Evolutionary conservation across 2,797 vertebrate genomes (phyloP).

Genomic region (Chelon labrosus): DNA sequence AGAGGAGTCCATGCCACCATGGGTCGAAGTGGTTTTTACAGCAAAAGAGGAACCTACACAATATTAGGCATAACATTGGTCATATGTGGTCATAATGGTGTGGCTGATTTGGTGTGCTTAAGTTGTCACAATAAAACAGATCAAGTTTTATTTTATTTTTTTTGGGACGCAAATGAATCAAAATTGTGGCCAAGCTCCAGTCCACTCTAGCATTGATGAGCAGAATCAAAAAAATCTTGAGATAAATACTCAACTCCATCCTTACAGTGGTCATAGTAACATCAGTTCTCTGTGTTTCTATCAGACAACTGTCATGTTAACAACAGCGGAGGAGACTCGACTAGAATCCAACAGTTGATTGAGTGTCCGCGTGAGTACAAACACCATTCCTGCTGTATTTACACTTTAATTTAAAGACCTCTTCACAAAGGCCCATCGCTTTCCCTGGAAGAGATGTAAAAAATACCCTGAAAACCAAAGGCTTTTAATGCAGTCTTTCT

Average conservation of each 20-base stretch:
- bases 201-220: constrained; percentile 22
- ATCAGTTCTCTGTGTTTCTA: constrained; percentile 92
- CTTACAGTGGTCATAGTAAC: constrained; percentile 65
- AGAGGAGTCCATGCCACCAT: too few species aligned
- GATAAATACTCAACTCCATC: constrained; percentile 11
- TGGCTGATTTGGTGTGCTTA: too few species aligned
- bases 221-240: constrained; percentile 33
- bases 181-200: not conserved
- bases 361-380: constrained; percentile 97
- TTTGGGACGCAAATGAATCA: too few species aligned
- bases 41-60: too few species aligned
- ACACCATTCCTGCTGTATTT: constrained; percentile 76
- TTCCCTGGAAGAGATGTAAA: not conserved
- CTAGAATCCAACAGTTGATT: constrained; percentile 97
- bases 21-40: too few species aligned
- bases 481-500: too few species aligned
- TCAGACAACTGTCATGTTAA: constrained; percentile 98
- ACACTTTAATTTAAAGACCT: not conserved
- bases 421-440: not conserved
- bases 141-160: too few species aligned
- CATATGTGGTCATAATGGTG: too few species aligned
- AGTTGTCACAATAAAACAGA: too few species aligned
- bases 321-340: constrained; percentile 96
- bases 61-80: too few species aligned
- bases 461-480: too few species aligned